Evolutionary conservation across 2,113 vertebrate genomes (phyloP), one percentile per base, ranked within the genome.

Genomic region (Heteronetta atricapilla): DNA sequence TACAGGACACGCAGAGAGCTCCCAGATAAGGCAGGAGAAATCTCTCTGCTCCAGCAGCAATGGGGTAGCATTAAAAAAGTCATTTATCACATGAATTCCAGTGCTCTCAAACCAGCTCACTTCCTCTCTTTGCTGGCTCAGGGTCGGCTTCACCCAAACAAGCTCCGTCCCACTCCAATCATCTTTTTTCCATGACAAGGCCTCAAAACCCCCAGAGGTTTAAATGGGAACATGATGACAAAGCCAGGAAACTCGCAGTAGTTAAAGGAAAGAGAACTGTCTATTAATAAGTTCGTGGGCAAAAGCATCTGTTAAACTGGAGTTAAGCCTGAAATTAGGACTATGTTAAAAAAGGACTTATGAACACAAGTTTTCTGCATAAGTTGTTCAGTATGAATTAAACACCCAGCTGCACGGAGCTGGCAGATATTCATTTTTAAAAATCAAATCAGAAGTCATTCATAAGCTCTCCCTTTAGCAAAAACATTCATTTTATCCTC

Each of bases 151-250:
- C 94, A 93, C 83, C 84, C 91, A 89, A 74, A 85, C 33, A 85
- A 88, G 3, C 53, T 85, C 42, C 46, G 46, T 92, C 77, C 74
- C 82, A 87, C 63, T 89, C 89, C 29, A 87, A 58, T 69, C 4
- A 81, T 88, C 40, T 87, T 91, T 96, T 96, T 96, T 91, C 91
- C 95, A 93, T 89, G 64, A 92, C 91, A 90, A 84, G 89, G 34
- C 89, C 74, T 69, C 73, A 48, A 90, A 96, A 86, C 34, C 93
- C 92, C 92, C 73, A 84, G 92, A 86, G 94, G 75, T 91, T 95
- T 91, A 89, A 92, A 89, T 74, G 85, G 78, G 78, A 94, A 95
- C 84, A 89, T 82, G 85, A 91, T 0, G 38, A 96, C 94, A 96
- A 95, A 95, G 78, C 67, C 94, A 95, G 95, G 95, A 96, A 96